phyloP scores from a whole-genome alignment of 2,797 vertebrate species.

The Cuculus canorus region DNA sequence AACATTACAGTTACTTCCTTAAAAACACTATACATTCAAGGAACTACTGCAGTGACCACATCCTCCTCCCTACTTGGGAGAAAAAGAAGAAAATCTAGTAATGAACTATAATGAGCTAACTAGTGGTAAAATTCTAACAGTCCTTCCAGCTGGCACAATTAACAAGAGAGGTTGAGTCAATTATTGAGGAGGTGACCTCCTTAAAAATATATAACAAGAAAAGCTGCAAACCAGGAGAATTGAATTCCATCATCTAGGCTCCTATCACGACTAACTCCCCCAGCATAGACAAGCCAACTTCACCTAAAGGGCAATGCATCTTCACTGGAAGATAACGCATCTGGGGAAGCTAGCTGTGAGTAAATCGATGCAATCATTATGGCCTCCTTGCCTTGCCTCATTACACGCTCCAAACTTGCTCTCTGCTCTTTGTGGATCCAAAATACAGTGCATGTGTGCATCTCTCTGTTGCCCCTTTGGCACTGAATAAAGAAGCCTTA shows the following conservation, averaged over 20 bases:
- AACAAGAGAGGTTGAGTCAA: not conserved
- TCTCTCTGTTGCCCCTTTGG: not conserved
- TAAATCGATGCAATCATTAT: not conserved
- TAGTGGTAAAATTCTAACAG: not conserved
- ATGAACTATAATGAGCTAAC: not conserved
- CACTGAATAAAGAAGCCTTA: not conserved
- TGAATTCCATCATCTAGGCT: not conserved
- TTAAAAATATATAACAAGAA: not conserved
- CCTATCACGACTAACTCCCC: not conserved
- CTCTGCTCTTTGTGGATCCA: not conserved
- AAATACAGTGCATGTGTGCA: accelerated
- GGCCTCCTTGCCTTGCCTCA: not conserved
- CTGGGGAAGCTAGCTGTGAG: not conserved
- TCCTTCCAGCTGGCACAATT: not conserved
- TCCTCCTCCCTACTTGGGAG: not conserved
- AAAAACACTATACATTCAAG: not conserved
- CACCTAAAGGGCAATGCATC: not conserved
- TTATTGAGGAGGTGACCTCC: not conserved
- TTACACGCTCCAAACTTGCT: not conserved
- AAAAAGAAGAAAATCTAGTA: not conserved
- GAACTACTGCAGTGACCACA: not conserved
- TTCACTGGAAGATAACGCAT: not conserved
- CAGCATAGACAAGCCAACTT: not conserved
- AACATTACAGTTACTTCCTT: not conserved
- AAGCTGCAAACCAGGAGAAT: not conserved